These are phyloP conservation scores for Dermolepida albohirtum DNA, from an alignment of 2,888 invertebrate species.

Conservation along the genomic window DNA sequence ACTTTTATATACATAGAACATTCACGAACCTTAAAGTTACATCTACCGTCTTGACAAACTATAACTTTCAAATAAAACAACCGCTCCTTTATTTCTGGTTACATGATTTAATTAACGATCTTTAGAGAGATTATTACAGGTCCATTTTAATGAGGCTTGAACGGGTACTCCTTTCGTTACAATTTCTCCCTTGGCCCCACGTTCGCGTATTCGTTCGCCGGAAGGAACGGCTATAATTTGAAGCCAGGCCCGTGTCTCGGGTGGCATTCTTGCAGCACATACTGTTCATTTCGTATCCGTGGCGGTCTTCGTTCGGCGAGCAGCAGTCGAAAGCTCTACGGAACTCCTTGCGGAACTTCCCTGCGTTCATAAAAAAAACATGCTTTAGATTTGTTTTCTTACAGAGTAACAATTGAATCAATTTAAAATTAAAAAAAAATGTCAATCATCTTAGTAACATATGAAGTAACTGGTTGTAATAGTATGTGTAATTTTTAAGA, in stretches of 20 bases:
- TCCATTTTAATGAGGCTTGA: slow-evolving; percentile 56
- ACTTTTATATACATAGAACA: no score
- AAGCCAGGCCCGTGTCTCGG: slow-evolving; percentile 45
- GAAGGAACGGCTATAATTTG: slow-evolving; percentile 36
- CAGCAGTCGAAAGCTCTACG: slow-evolving; percentile 75
- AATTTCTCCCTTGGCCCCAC: slow-evolving; percentile 39
- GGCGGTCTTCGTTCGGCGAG: slow-evolving; percentile 57
- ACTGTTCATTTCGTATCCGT: slow-evolving; percentile 55
- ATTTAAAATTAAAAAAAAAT: no score
- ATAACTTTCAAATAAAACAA: no score
- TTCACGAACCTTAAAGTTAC: no score
- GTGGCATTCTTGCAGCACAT: slow-evolving; percentile 50
- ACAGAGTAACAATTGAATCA: no score
- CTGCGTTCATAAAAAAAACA: slow-evolving; percentile 62
- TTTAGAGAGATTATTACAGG: slow-evolving; percentile 44
- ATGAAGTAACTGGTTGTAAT: no score
- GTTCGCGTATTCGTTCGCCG: slow-evolving; percentile 37
- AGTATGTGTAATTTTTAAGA: no score
- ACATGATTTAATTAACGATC: no score
- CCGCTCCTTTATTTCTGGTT: no score
- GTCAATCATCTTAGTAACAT: no score
- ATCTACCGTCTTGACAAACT: no score
- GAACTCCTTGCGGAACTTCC: slow-evolving; percentile 80
- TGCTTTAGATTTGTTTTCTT: not conserved
- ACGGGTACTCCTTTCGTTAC: slow-evolving; percentile 52